These are phyloP conservation scores for Apostichopus parvimensis DNA, from an alignment of 35 echinoderm and acorn worm genomes.

Conservation along the genomic window DNA sequence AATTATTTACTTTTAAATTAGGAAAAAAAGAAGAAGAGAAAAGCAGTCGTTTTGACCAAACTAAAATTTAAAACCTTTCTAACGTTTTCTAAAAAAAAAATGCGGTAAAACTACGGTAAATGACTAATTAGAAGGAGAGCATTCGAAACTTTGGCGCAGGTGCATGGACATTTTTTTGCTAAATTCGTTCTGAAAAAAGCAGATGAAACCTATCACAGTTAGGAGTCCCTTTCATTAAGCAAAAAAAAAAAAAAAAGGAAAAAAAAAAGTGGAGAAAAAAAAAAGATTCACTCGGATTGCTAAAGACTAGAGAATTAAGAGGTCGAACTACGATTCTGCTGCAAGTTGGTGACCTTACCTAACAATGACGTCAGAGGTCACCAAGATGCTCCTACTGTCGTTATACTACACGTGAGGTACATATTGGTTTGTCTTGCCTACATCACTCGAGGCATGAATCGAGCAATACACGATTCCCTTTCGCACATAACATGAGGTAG, in stretches of 20 bases:
- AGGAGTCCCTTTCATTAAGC: constrained; percentile 1
- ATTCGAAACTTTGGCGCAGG: no score
- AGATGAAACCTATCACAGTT: no score
- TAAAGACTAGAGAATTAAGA: constrained; percentile 42
- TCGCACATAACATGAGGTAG: constrained; percentile 60
- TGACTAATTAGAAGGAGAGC: no score
- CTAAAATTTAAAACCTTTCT: no score
- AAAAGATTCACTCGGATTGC: constrained; percentile 1
- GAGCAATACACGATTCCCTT: constrained; percentile 39
- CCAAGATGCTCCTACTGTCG: constrained; percentile 38
- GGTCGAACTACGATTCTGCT: constrained; percentile 50
- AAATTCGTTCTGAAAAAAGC: no score
- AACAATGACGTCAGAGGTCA: constrained; percentile 25
- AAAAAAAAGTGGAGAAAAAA: no score
- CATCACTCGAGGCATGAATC: constrained; percentile 35
- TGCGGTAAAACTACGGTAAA: no score
- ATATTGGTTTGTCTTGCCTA: constrained; percentile 54
- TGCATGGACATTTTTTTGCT: no score
- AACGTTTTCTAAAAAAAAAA: no score
- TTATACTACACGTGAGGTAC: constrained; percentile 61
- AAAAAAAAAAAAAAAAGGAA: background rate
- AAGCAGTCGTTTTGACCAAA: no score
- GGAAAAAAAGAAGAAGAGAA: no score
- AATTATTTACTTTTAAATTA: no score
- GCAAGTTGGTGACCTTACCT: constrained; percentile 43